These are phyloP conservation scores for Hydropsyche tenuis DNA, from an alignment of 1,140 invertebrate genomes.

Conservation along the genomic window DNA sequence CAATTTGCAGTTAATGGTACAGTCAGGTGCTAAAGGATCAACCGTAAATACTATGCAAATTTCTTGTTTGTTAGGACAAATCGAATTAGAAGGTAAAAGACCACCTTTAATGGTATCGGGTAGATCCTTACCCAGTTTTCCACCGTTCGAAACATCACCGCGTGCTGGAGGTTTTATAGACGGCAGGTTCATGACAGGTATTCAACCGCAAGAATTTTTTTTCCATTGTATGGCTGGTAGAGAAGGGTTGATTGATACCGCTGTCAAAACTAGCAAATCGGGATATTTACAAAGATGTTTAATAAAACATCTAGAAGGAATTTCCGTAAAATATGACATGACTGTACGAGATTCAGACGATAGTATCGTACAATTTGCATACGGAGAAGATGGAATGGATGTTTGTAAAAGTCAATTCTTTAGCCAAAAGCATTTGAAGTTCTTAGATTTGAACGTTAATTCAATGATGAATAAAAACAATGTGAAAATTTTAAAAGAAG, in stretches of 20 bases:
- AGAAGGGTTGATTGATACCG: conserved; percentile 89
- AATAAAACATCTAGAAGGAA: conserved; percentile 96
- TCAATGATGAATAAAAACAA: conserved; percentile 69
- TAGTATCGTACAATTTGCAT: conserved; percentile 94
- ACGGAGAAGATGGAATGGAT: conserved; percentile 98
- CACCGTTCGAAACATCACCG: conserved; percentile 88
- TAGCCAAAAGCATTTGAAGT: conserved; percentile 77
- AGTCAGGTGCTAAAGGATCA: conserved; percentile 98
- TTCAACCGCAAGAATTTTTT: conserved; percentile 97
- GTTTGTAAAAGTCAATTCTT: conserved; percentile 88
- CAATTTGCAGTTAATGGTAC: conserved; percentile 97
- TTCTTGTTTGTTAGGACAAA: conserved; percentile 95
- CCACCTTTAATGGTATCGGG: conserved; percentile 95
- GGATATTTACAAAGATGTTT: conserved; percentile 98
- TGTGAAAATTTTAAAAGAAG: conserved; percentile 65
- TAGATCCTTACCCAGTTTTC: conserved; percentile 90
- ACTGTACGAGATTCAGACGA: conserved; percentile 96
- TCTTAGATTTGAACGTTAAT: conserved; percentile 80
- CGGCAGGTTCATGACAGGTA: conserved; percentile 95
- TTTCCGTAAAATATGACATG: conserved; percentile 89
- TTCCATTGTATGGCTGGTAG: conserved; percentile 99
- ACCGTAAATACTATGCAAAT: conserved; percentile 97
- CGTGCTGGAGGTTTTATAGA: conserved; percentile 96
- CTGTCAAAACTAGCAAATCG: conserved; percentile 92
- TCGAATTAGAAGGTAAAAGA: conserved; percentile 97